phyloP scores from a whole-genome alignment of 1,140 invertebrate genomes.

The Plodia interpunctella region DNA sequence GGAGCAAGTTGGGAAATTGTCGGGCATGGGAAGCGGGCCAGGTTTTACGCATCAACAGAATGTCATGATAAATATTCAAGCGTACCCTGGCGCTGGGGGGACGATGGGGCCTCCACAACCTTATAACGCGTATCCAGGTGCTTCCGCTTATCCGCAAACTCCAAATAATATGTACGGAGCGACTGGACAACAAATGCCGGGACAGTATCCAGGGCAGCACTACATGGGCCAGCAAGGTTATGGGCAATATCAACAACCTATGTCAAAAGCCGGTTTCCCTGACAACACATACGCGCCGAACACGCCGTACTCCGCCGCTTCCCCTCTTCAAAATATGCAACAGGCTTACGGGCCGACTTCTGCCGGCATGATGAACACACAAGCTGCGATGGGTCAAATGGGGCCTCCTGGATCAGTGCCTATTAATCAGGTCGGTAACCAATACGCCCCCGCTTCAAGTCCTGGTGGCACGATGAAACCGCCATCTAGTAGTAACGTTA shows the following conservation, averaged over 20 bases:
- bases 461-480: conserved; percentile 50
- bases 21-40: conserved; percentile 40
- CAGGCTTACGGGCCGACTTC: conserved; percentile 54
- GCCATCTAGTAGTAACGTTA: conserved; percentile 37
- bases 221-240: conserved; percentile 46
- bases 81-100: conserved; percentile 61
- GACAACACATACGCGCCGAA: conserved; percentile 23
- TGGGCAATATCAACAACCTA: conserved; percentile 44
- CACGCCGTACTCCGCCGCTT: conserved; percentile 46
- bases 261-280: conserved; percentile 41
- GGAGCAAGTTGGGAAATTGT: conserved; percentile 71
- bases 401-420: conserved; percentile 50
- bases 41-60: conserved; percentile 74
- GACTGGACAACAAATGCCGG: conserved; percentile 39
- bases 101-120: conserved; percentile 48
- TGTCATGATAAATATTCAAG: conserved; percentile 75
- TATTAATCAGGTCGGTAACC: conserved; percentile 10
- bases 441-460: conserved; percentile 49
- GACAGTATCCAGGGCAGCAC: conserved; percentile 45
- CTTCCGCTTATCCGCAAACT: conserved; percentile 38
- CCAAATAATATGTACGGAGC: conserved; percentile 41
- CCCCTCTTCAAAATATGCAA: conserved; percentile 65
- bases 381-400: conserved; percentile 39
- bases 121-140: conserved; percentile 43
- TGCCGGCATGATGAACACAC: conserved; percentile 41